Percentiles rank a stretch among this genome's conserved stretches.
Conservation (phyloP, 2,797 vertebrate genomes). For the Gallinago solitaria region DNA sequence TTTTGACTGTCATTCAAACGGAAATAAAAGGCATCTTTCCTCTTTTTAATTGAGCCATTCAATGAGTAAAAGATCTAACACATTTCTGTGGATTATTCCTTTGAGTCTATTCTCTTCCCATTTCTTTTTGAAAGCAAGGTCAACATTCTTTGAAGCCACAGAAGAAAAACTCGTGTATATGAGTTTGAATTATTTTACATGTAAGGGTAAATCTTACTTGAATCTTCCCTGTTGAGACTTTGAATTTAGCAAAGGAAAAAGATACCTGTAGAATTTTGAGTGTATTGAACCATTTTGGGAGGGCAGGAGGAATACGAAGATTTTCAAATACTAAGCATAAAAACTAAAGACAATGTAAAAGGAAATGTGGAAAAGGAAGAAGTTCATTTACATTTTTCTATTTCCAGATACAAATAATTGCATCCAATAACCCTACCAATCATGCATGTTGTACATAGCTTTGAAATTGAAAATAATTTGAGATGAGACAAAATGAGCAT, state of each 20-base stretch:
- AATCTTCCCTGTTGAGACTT: neutral
- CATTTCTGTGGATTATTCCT: neutral
- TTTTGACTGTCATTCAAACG: neutral
- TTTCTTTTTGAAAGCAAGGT: neutral
- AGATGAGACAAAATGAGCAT: neutral
- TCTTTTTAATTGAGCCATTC: neutral
- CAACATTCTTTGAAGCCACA: neutral
- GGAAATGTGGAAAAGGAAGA: neutral
- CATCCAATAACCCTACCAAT: neutral
- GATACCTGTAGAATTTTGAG: neutral
- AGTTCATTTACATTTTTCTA: neutral
- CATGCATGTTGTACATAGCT: accelerated
- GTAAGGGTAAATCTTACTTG: neutral
- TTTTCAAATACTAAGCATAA: neutral
- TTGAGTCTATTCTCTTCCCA: neutral
- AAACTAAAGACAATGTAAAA: neutral
- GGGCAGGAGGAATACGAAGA: neutral
- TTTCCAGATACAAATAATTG: neutral
- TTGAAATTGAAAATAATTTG: neutral
- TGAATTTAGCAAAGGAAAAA: neutral
- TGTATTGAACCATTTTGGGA: neutral
- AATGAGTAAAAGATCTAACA: neutral
- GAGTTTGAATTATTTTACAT: neutral
- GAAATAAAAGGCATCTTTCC: neutral
- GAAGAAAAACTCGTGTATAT: neutral